Evolutionary conservation across 2,113 vertebrate genomes (phyloP).

Genomic region (Urocitellus parryii): DNA sequence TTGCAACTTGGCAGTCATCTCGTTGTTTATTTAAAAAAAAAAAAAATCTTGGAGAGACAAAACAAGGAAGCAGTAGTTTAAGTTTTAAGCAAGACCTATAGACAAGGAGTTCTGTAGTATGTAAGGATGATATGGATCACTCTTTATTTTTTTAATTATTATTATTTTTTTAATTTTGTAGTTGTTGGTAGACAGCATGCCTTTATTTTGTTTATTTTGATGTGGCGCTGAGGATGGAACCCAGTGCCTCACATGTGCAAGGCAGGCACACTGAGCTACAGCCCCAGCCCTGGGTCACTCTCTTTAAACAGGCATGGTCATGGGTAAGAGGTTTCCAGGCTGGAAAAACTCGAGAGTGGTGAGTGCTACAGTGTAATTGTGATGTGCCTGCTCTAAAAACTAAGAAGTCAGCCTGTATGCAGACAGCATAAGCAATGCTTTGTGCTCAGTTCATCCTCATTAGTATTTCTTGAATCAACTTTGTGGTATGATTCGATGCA

Average conservation of each 20-base stretch:
- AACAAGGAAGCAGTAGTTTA: neutral
- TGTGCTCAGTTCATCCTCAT: neutral
- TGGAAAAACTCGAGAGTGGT: fast-evolving
- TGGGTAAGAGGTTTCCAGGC: neutral
- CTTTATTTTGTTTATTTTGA: no score
- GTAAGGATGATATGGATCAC: fast-evolving
- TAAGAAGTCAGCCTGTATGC: neutral
- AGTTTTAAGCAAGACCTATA: neutral
- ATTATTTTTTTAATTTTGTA: no score
- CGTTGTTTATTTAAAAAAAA: neutral
- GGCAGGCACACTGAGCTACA: no score
- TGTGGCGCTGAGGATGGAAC: no score
- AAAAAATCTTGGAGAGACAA: neutral
- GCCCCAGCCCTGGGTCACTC: neutral
- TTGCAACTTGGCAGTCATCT: neutral
- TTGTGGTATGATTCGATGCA: neutral
- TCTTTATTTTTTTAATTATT: neutral
- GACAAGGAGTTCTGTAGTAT: neutral
- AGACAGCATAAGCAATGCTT: neutral
- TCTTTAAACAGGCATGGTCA: neutral
- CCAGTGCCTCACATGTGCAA: no score
- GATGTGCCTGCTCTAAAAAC: neutral
- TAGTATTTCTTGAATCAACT: neutral
- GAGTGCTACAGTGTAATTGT: neutral
- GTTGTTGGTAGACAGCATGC: no score